Percentiles rank a stretch among this genome's conserved stretches.
These are phyloP conservation scores for Neoarius graeffei DNA, from an alignment of 2,113 vertebrate genomes.

Conservation along the genomic window DNA sequence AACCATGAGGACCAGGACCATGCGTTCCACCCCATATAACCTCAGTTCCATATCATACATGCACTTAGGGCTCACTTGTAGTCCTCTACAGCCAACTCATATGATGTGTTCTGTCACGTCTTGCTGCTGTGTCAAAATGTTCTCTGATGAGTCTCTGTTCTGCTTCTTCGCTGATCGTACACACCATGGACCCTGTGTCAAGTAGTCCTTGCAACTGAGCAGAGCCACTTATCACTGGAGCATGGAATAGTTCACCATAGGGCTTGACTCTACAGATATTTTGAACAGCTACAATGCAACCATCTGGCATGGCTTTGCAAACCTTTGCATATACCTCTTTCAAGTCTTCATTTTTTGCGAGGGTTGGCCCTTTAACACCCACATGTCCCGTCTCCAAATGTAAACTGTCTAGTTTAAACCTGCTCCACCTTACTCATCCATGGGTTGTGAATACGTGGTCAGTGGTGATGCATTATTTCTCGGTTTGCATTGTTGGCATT, in stretches of 20 bases:
- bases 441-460: too few species aligned
- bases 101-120: neutral
- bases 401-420: conserved; percentile 16
- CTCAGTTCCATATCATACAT: neutral
- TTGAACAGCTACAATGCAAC: conserved; percentile 25
- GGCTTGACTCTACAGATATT: conserved; percentile 31
- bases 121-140: conserved; percentile 3
- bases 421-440: too few species aligned
- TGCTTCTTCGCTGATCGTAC: conserved; percentile 37
- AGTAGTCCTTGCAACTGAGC: conserved; percentile 26
- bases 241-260: conserved; percentile 29
- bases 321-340: conserved; percentile 28
- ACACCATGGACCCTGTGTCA: conserved; percentile 41
- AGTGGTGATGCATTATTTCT: neutral
- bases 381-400: conserved; percentile 33
- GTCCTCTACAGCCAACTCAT: conserved; percentile 46
- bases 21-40: neutral
- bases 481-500: neutral
- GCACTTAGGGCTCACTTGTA: conserved; percentile 34
- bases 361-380: conserved; percentile 24
- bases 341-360: neutral
- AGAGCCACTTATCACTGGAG: conserved; percentile 17
- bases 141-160: neutral
- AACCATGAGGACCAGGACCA: neutral
- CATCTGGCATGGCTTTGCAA: neutral